Evolutionary conservation across 2,113 vertebrate species (phyloP), one percentile per base, ranked within the genome.

Genomic region (Noturus placidus): DNA sequence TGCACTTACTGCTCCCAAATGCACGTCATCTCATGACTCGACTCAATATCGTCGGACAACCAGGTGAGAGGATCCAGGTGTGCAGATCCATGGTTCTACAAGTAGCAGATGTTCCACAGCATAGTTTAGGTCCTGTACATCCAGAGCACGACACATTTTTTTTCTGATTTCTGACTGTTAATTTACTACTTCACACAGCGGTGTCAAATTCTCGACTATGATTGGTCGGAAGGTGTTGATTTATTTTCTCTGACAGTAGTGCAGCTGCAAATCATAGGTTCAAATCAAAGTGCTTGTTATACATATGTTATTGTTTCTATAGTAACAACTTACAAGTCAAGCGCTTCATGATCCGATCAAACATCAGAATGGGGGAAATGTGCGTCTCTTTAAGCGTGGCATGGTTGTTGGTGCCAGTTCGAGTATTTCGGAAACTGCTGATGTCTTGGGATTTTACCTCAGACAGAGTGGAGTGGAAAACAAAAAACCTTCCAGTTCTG

Each of bases 11-110:
- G 82, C 93, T 91, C 35, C 95, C 96, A 0, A 96, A 95, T 85
- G 91, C 93, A 67, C 93, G 93, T 2, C 96, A 94, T 82, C 93
- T 97, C 69, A 97, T 98, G 97, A 95, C 96, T 65, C 95, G 97
- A 2, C 89, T 97, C 81, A 97, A 97, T 63, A 85, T 93, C 2
- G 91, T 92, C 56, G 96, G 96, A 27, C 97, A 97, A 74, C 97
- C 97, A 87, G 96, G 97, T 97, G 54, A 59, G 77, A 5, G 33
- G 19, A 46, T 22, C 22, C 42, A 14, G 42, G 25, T 52, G 72
- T 56, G 38, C 19, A 56, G 83, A 14, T 83, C 57, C 59, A 46
- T 30, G 14, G 56, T 30, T 78, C 25, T n/a, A 54, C 46, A 52
- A n/a, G 25, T 35, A 33, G 30, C 30, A 33, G 67, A 33, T 69